Conservation (phyloP, 2,797 vertebrate species). For the Neosilurus hyrtlii region DNA sequence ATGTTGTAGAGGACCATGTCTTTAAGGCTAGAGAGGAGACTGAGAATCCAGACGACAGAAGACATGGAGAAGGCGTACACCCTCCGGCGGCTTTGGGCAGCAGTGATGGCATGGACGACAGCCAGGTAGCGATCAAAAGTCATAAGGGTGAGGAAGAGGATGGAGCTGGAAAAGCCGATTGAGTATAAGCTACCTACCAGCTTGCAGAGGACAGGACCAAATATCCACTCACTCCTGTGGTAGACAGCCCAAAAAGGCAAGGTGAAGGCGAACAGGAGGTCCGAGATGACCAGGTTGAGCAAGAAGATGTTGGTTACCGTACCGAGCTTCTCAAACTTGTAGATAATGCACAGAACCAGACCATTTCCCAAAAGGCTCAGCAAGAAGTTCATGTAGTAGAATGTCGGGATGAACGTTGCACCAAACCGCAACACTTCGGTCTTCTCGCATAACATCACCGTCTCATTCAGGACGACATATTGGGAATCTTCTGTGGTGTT, state of each 20-base stretch:
- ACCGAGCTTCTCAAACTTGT: constrained; percentile 73
- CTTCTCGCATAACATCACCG: constrained; percentile 60
- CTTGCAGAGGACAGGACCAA: constrained; percentile 71
- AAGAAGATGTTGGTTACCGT: constrained; percentile 79
- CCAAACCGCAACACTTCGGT: constrained; percentile 63
- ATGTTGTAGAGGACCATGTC: constrained; percentile 70
- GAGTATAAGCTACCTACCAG: constrained; percentile 71
- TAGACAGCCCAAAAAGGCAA: constrained; percentile 77
- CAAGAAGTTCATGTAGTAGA: constrained; percentile 73
- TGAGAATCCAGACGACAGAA: constrained; percentile 67
- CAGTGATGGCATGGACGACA: constrained; percentile 74
- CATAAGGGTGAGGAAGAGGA: constrained; percentile 80
- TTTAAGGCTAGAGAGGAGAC: constrained; percentile 70
- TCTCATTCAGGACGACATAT: constrained; percentile 7
- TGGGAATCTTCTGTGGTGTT: accelerated
- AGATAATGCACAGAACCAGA: constrained; percentile 73
- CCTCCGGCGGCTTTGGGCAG: constrained; percentile 65
- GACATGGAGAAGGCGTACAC: constrained; percentile 64
- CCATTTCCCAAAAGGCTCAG: constrained; percentile 75
- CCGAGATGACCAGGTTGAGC: constrained; percentile 76
- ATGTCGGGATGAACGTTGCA: constrained; percentile 64
- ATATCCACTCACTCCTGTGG: constrained; percentile 72
- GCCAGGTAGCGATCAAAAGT: constrained; percentile 80
- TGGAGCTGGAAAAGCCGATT: constrained; percentile 78
- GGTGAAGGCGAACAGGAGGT: constrained; percentile 72